A percentile compares a stretch with the other conserved stretches of the same genome.
These are phyloP conservation scores for Aplocera efformata DNA, from an alignment of 2,888 invertebrate species.

Conservation along the genomic window DNA sequence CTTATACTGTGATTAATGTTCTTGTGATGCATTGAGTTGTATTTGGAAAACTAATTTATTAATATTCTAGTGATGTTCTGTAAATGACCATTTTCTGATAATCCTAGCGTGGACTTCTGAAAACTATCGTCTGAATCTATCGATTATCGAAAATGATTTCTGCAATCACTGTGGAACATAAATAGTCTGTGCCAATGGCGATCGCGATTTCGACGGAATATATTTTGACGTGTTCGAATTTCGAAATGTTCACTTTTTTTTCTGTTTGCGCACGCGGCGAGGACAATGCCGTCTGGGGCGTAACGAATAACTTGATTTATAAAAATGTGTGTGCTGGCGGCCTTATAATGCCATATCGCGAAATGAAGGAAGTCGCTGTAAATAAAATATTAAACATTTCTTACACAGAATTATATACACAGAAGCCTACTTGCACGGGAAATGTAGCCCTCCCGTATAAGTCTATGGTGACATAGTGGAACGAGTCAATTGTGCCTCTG, in stretches of 20 bases:
- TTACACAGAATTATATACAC: background rate
- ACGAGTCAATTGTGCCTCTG: too few species aligned
- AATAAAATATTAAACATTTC: conserved; percentile 8
- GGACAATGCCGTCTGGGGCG: conserved; percentile 68
- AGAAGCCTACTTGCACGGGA: too few species aligned
- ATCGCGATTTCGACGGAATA: conserved; percentile 56
- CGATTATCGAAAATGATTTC: conserved; percentile 1
- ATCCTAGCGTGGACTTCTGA: too few species aligned
- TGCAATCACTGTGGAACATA: conserved; percentile 27
- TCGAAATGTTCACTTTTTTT: conserved; percentile 44
- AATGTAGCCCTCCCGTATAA: too few species aligned
- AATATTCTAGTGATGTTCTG: too few species aligned
- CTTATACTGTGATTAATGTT: too few species aligned
- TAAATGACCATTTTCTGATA: too few species aligned
- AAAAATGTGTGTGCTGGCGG: conserved; percentile 55
- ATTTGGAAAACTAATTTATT: too few species aligned
- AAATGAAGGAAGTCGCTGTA: conserved; percentile 8
- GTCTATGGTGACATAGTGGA: too few species aligned
- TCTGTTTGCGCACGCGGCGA: conserved; percentile 51
- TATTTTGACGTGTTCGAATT: conserved; percentile 68
- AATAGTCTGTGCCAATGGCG: conserved; percentile 50
- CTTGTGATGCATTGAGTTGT: too few species aligned
- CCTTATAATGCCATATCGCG: conserved; percentile 31
- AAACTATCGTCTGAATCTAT: too few species aligned
- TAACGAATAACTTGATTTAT: conserved; percentile 74